Evolutionary conservation across 2,113 vertebrate species (phyloP), one percentile per base, ranked within the genome.

Genomic region (Gobio gobio): DNA sequence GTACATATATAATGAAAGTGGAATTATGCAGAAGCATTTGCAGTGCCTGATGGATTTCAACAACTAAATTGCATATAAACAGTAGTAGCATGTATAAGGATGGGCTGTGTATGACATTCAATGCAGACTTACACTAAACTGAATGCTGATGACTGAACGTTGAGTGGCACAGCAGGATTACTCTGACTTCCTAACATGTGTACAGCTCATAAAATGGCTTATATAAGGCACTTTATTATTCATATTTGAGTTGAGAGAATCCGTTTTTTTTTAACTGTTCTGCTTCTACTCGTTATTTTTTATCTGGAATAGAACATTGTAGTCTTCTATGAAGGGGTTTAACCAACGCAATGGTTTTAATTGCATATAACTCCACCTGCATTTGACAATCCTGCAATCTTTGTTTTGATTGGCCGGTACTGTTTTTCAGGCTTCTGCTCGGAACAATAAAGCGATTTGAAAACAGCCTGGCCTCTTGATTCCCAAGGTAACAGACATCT

Each of bases 271-370:
- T 63, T 59, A 22, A 47, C 18, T 9, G 18, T 59, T 66, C 40
- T 68, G 13, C n/a, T 64, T 47, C 33, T 59, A 49, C n/a, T 33
- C 51, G 59, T 59, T 61, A 61, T 13, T 61, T 24, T 84, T 61
- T 33, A 33, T 76, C 63, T 78, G 80, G 68, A 80, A 66, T 33
- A 73, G n/a, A 29, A 43, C 45, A 12, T 20, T 22, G 63, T 82
- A 43, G 79, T 54, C 36, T 61, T 86, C 54, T 78, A 18, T 54
- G 18, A 64, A 61, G 47, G 26, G 13, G 58, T 79, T 83, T 75
- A 75, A 88, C 87, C 81, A 88, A 86, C 81, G 74, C 82, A 81
- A 56, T 81, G 24, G 76, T 61, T 78, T 86, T 70, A 80, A 47
- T 76, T 70, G 40, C 47, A 78, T 33, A 76, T 45, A 61, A 84